Evolutionary conservation across 1,140 invertebrate genomes (phyloP).

Genomic region (Drosophila elegans): DNA sequence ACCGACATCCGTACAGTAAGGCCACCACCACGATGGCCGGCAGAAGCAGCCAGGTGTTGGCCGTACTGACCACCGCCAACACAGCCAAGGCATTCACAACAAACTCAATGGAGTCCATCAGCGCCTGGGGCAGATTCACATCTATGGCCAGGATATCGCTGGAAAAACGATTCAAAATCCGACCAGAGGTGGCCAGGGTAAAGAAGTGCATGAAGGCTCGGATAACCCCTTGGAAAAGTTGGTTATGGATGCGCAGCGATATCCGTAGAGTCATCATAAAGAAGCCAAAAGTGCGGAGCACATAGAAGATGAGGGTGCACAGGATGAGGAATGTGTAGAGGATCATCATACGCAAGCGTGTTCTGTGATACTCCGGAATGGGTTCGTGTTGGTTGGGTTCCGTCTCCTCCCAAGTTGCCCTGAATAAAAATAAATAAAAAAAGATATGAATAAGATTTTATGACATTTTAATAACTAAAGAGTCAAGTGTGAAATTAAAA

Average conservation of each 20-base stretch:
- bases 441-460: too few relatives aligned
- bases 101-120: conserved; percentile 90
- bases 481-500: neutral
- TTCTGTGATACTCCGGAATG: conserved; percentile 48
- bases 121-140: conserved; percentile 90
- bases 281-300: conserved; percentile 89
- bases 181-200: conserved; percentile 92
- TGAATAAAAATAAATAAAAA: conserved; percentile 40
- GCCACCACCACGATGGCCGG: conserved; percentile 89
- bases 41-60: conserved; percentile 92
- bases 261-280: conserved; percentile 92
- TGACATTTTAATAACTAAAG: neutral
- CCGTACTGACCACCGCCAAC: conserved; percentile 89
- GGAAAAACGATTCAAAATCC: conserved; percentile 94
- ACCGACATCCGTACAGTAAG: conserved; percentile 89
- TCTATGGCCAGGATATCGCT: conserved; percentile 95
- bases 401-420: conserved; percentile 83
- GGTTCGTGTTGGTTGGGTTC: conserved; percentile 61
- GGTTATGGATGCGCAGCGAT: conserved; percentile 92
- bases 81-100: conserved; percentile 89
- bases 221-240: conserved; percentile 93
- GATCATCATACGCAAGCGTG: conserved; percentile 49
- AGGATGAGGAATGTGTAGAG: conserved; percentile 70
- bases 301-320: conserved; percentile 65
- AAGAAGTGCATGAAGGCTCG: conserved; percentile 95